A percentile compares a stretch with the other conserved stretches of the same genome.
Conservation (phyloP, 2,113 vertebrate species). For the Eurystomus gularis region DNA sequence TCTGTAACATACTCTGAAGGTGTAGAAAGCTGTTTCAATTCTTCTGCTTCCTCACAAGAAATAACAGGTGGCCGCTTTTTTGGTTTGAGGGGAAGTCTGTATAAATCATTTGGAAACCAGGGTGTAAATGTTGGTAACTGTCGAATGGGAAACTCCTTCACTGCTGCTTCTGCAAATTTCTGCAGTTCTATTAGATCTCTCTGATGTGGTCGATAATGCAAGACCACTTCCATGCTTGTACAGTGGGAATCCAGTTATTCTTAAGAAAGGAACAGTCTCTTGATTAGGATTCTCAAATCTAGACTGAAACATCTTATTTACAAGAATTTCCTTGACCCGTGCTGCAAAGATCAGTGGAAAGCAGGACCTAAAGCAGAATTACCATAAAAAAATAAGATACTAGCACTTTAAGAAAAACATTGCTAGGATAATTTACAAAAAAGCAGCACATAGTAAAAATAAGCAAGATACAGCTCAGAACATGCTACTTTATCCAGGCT, state of each 20-base stretch:
- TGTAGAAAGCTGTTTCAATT: conserved; percentile 14
- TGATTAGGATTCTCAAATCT: neutral
- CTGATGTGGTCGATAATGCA: conserved; percentile 75
- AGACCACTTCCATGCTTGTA: conserved; percentile 80
- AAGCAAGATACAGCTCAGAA: accelerated
- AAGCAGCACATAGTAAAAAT: neutral
- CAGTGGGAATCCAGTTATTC: conserved; percentile 17
- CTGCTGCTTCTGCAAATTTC: conserved; percentile 72
- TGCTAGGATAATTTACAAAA: neutral
- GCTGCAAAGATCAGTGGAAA: conserved; percentile 54
- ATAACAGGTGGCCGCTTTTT: conserved; percentile 76
- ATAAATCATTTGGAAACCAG: conserved; percentile 79
- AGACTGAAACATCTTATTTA: conserved; percentile 52
- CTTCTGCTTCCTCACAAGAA: conserved; percentile 51
- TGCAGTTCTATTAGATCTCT: conserved; percentile 59
- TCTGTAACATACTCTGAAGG: neutral
- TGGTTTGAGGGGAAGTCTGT: conserved; percentile 77
- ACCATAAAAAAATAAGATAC: conserved; percentile 74
- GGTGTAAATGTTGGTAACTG: conserved; percentile 74
- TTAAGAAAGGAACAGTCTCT: conserved; percentile 26
- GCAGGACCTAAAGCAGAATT: conserved; percentile 78
- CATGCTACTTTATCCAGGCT: neutral
- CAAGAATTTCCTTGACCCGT: conserved; percentile 38
- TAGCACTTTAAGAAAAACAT: neutral
- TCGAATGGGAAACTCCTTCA: conserved; percentile 78